Evolutionary conservation across 2,888 invertebrate species (phyloP), one percentile per base, ranked within the genome.

Genomic region (Trileptium ribeirensis): DNA sequence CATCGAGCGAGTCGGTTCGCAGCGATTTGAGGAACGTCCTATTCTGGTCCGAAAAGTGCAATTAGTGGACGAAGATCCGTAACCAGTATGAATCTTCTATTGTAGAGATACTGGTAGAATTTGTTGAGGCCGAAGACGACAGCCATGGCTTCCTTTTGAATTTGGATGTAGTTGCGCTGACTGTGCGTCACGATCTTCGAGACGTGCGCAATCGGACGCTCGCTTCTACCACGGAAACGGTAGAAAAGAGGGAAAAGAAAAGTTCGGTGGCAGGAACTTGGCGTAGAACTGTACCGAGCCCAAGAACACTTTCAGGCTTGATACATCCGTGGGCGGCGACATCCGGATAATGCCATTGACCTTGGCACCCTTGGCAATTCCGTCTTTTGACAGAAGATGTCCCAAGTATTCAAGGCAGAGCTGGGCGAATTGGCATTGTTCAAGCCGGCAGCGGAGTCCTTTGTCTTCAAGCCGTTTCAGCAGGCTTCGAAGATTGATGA

Each of bases 1-100:
- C 83, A 84, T n/a, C 81, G 38, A 34, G 74, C 83, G 3, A 82
- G 67, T 3, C 82, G 82, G 3, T 67, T 82, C 34, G 82, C 81
- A 29, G 82, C 82, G 33, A 83, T 38, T n/a, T 64, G 1, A 38
- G 82, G 81, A 33, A 70, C 74, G 36, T 37, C 31, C 67, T 84
- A 79, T 29, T 39, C 81, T 37, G 70, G 83, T 29, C 79, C 31
- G 31, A 36, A 80, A 80, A 31, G 31, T 80, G 79, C 81, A 15
- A 36, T 19, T 34, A 33, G 31, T 33, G 31, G 33, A 19, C n/a
- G 31, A 29, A 81, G 36, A 24, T 31, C 80, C 3, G 31, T 36
- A 8, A 80, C 80, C 15, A 70, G 70, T 19, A 70, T 70, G 70
- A 70, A 70, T n/a, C 33, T 29, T 31, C 70, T 8, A 19, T n/a